Conservation (phyloP, 2,113 vertebrate genomes). For the Oryzias woworae region DNA sequence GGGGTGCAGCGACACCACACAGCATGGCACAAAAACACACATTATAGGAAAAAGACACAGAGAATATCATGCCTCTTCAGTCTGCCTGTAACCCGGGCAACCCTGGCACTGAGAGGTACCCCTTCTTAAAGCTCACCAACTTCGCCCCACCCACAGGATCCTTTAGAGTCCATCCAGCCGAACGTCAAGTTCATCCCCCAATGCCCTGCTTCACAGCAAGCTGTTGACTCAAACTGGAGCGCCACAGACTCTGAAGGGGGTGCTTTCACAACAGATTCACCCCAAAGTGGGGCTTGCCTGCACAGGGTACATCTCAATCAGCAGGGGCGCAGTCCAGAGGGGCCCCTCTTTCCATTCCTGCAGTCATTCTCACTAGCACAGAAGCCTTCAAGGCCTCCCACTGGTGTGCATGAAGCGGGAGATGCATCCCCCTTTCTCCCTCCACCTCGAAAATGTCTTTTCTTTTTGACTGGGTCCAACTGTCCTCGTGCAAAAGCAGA, state of each 20-base stretch:
- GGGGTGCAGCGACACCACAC: constrained; percentile 56
- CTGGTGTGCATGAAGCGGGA: constrained; percentile 44
- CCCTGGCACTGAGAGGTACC: constrained; percentile 74
- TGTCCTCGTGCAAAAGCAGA: constrained; percentile 53
- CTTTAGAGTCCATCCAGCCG: constrained; percentile 82
- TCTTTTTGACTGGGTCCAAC: constrained; percentile 54
- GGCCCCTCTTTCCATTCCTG: constrained; percentile 51
- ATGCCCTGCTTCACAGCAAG: constrained; percentile 78
- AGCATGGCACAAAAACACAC: constrained; percentile 35
- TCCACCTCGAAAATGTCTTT: constrained; percentile 49
- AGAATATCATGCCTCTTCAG: constrained; percentile 68
- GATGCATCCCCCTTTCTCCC: constrained; percentile 5
- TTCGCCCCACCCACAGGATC: constrained; percentile 33
- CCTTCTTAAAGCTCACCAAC: constrained; percentile 46
- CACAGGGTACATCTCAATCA: constrained; percentile 92
- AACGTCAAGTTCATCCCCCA: constrained; percentile 75
- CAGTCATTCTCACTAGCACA: constrained; percentile 55
- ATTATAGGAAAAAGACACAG: constrained; percentile 23
- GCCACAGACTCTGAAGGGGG: constrained; percentile 68
- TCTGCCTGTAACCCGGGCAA: constrained; percentile 82
- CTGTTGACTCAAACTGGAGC: constrained; percentile 74
- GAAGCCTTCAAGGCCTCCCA: constrained; percentile 45
- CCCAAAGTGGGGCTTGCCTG: constrained; percentile 62
- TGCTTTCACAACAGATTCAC: constrained; percentile 47
- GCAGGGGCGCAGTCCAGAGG: constrained; percentile 73